A percentile compares a stretch with the other conserved stretches of the same genome.
Evolutionary conservation across 2,888 invertebrate genomes (phyloP).

Genomic region (Acronicta leporina): DNA sequence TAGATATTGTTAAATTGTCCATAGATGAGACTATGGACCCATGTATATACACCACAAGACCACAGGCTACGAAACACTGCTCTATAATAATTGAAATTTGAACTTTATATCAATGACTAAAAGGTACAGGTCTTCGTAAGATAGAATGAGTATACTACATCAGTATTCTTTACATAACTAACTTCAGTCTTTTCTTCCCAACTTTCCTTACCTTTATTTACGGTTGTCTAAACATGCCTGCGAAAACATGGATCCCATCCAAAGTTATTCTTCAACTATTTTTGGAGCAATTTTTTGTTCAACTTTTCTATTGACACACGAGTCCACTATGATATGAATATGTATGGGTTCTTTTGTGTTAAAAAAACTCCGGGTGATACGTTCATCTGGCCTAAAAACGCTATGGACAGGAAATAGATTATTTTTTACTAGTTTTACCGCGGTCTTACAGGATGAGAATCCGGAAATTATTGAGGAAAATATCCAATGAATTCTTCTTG

Average conservation of each 20-base stretch:
- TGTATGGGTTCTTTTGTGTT: constrained; percentile 41
- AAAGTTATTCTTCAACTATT: too few species aligned
- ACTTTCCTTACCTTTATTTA: constrained; percentile 21
- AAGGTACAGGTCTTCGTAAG: too few species aligned
- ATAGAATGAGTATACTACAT: too few species aligned
- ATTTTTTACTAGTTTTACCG: constrained; percentile 15
- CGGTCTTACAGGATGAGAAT: constrained; percentile 1
- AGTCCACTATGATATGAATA: constrained; percentile 35
- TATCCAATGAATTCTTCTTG: neutral
- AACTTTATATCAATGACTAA: too few species aligned
- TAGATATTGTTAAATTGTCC: too few species aligned
- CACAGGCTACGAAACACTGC: too few species aligned
- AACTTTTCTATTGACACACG: constrained; percentile 25
- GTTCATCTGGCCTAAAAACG: constrained; percentile 18
- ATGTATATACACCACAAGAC: too few species aligned
- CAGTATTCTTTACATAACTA: constrained; percentile 3
- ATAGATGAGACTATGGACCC: too few species aligned
- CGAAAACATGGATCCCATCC: constrained; percentile 17
- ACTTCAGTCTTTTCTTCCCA: constrained; percentile 12
- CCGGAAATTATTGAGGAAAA: constrained; percentile 11
- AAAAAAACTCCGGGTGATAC: constrained; percentile 16
- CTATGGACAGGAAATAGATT: neutral
- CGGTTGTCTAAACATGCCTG: constrained; percentile 23
- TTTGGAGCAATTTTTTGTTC: constrained; percentile 19
- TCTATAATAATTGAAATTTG: too few species aligned